These are phyloP conservation scores for Scyliorhinus canicula DNA, from an alignment of 2,797 vertebrate species.

Conservation along the genomic window DNA sequence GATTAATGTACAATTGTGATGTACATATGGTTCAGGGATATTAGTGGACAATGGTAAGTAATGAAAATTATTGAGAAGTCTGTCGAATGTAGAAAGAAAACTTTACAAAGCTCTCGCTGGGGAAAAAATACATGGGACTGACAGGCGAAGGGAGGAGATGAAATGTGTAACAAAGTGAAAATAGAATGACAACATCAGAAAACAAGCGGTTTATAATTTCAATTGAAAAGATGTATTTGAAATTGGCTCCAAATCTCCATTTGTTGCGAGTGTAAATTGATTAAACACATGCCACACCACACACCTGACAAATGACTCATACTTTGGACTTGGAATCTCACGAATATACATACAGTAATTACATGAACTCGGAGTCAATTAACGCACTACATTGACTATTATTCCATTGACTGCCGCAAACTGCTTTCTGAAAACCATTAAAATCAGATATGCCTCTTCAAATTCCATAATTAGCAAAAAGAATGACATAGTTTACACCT, in stretches of 20 bases:
- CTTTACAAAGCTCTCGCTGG: not conserved
- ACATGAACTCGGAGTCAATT: not conserved
- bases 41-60: not conserved
- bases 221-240: not conserved
- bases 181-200: not conserved
- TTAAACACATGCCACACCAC: not conserved
- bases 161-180: not conserved
- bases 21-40: not conserved
- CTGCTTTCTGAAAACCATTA: not conserved
- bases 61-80: not conserved
- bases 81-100: not conserved
- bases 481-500: not conserved
- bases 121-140: not conserved
- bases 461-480: not conserved
- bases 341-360: not conserved
- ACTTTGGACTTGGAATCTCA: not conserved
- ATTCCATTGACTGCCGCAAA: not conserved
- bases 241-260: not conserved
- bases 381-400: not conserved
- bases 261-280: not conserved
- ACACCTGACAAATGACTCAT: conserved; percentile 27
- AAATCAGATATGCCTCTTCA: conserved; percentile 7
- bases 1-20: not conserved
- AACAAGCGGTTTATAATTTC: not conserved
- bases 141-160: not conserved